Percentiles rank a stretch among this genome's conserved stretches.
Conservation (phyloP, 2,797 vertebrate genomes). For the Trichosurus vulpecula region DNA sequence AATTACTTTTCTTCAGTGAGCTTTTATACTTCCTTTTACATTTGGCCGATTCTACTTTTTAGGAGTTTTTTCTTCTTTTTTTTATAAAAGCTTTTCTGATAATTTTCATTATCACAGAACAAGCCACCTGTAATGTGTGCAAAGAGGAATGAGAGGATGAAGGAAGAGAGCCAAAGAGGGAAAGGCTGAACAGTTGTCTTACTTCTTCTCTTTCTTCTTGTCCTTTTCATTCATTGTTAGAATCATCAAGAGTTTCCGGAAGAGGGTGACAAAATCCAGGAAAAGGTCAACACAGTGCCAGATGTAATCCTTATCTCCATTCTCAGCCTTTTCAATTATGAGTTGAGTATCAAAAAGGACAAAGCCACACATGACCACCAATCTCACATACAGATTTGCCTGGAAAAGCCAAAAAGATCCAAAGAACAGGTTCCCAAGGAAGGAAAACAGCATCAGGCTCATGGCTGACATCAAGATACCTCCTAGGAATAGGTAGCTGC, state of each 20-base stretch:
- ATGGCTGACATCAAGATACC: constrained; percentile 94
- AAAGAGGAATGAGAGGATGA: constrained; percentile 53
- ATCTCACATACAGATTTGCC: constrained; percentile 94
- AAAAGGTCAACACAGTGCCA: constrained; percentile 98
- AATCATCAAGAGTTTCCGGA: constrained; percentile 96
- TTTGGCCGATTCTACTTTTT: too few species aligned
- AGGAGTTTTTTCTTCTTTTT: too few species aligned
- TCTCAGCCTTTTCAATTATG: constrained; percentile 97
- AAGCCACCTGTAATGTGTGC: constrained; percentile 81
- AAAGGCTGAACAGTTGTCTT: constrained; percentile 74
- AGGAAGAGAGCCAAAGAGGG: constrained; percentile 59
- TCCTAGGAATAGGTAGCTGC: constrained; percentile 96
- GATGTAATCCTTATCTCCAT: constrained; percentile 97
- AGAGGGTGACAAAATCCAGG: constrained; percentile 96
- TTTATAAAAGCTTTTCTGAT: constrained; percentile 86
- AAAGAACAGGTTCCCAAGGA: constrained; percentile 91
- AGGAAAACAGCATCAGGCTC: constrained; percentile 90
- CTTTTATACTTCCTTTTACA: too few species aligned
- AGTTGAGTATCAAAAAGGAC: constrained; percentile 98
- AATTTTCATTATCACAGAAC: constrained; percentile 85
- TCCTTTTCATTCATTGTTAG: constrained; percentile 96
- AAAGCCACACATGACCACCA: constrained; percentile 96
- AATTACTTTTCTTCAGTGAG: too few species aligned
- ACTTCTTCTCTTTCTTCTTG: constrained; percentile 98
- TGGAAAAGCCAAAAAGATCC: constrained; percentile 92